Base-by-base conservation (phyloP, 2,113 vertebrate species). In the Nannobrachium achirus region DNA sequence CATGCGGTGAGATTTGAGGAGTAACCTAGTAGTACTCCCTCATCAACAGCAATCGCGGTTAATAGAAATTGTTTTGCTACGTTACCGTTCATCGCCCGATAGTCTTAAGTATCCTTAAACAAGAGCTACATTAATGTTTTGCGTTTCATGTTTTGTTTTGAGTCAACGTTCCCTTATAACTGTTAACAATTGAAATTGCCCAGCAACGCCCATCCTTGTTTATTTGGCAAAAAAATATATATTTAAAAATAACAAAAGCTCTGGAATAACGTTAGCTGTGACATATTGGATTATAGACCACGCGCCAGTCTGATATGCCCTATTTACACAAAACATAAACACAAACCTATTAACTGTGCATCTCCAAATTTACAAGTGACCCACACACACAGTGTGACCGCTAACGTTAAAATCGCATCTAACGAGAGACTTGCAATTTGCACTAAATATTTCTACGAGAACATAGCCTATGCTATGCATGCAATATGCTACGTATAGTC, bases 1-100 rank as follows among this genome's bases (percentile, higher is more conserved):
- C 84, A 0, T 33, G 48, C 42, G 86, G 74, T 1, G 15, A 6
- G 1, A 56, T 0, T n/a, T 10, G 55, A 19, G 19, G 69, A 44
- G 57, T 50, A 72, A 62, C 25, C 25, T 33, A 33, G 25, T 33
- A 33, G 25, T 33, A n/a, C n/a, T n/a, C n/a, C 25, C 3, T 33
- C 25, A 33, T 33, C 25, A 33, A 33, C 25, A 33, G 25, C 25
- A 33, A 33, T 33, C 25, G 25, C 25, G 3, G 25, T 33, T 33
- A 33, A 33, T 33, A 33, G 25, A 33, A 33, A 33, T 33, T 33
- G 25, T 33, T 33, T 33, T 33, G 25, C 25, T 33, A 33, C 25
- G 25, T 33, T 33, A 5, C 25, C 25, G 25, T 5, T 5, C 1
- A 5, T 33, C 25, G 6, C 25, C 25, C 2, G 25, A 33, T 4